Evolutionary conservation across 2,113 vertebrate genomes (phyloP).

Genomic region (Siniperca chuatsi): DNA sequence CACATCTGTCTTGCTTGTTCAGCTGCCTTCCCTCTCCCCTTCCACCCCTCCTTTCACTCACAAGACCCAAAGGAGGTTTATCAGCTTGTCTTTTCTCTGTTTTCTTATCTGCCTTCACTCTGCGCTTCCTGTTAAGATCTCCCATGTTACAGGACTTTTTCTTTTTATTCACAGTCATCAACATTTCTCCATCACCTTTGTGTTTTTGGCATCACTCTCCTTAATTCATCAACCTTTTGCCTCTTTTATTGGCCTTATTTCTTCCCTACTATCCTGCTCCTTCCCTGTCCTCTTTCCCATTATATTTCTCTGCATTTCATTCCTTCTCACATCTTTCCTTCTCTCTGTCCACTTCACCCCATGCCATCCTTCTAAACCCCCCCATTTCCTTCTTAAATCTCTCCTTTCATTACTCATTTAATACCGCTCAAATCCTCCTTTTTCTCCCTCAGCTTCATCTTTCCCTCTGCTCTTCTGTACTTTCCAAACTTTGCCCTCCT

Average conservation of each 20-base stretch:
- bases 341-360: slow-evolving; percentile 41
- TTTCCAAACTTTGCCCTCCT: slow-evolving; percentile 43
- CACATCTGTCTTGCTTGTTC: slow-evolving; percentile 60
- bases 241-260: slow-evolving; percentile 2
- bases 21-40: slow-evolving; percentile 27
- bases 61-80: slow-evolving; percentile 56
- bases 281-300: background rate
- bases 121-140: slow-evolving; percentile 50
- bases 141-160: slow-evolving; percentile 15
- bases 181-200: slow-evolving; percentile 25
- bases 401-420: slow-evolving; percentile 52
- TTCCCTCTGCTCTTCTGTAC: slow-evolving; percentile 22
- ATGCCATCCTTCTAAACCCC: slow-evolving; percentile 37
- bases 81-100: slow-evolving; percentile 53
- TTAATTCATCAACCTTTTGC: slow-evolving; percentile 9
- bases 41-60: slow-evolving; percentile 54
- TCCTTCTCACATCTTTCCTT: slow-evolving; percentile 38
- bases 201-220: background rate
- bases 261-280: background rate
- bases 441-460: slow-evolving; percentile 28
- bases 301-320: slow-evolving; percentile 21
- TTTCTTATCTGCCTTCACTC: slow-evolving; percentile 63
- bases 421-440: slow-evolving; percentile 22
- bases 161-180: slow-evolving; percentile 46
- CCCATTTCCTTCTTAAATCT: slow-evolving; percentile 55